Percentiles rank a stretch among this genome's conserved stretches.
phyloP scores from a whole-genome alignment of 2,888 invertebrate genomes.

The Bombylius discolor region DNA sequence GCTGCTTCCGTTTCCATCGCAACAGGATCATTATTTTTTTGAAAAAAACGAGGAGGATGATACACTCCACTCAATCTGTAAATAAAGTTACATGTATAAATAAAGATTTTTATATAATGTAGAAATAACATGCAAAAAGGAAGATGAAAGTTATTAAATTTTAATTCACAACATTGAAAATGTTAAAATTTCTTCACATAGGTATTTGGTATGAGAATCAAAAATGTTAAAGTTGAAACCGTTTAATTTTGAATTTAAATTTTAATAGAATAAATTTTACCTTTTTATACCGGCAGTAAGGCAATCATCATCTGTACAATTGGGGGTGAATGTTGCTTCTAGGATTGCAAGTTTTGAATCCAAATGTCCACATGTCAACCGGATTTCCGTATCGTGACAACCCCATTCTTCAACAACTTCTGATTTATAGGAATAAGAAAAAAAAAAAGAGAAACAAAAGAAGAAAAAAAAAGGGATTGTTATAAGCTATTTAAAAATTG shows the following conservation, averaged over 20 bases:
- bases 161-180: no score
- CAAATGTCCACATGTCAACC: conserved; percentile 49
- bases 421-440: no score
- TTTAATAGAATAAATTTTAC: conserved; percentile 6
- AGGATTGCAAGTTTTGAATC: conserved; percentile 50
- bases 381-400: conserved; percentile 46
- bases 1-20: conserved; percentile 20
- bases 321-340: conserved; percentile 46
- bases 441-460: no score
- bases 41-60: not conserved
- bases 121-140: no score
- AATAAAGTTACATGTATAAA: not conserved
- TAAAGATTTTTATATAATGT: no score
- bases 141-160: no score
- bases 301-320: conserved; percentile 20
- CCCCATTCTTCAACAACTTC: conserved; percentile 46
- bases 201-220: no score
- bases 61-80: conserved; percentile 7
- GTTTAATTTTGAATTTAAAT: no score
- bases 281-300: conserved; percentile 16
- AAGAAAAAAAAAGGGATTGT: no score
- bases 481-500: no score
- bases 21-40: conserved; percentile 4
- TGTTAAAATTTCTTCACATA: no score
- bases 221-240: no score